Conservation (phyloP, 2,888 invertebrate species). For the Hypomecis punctinalis region DNA sequence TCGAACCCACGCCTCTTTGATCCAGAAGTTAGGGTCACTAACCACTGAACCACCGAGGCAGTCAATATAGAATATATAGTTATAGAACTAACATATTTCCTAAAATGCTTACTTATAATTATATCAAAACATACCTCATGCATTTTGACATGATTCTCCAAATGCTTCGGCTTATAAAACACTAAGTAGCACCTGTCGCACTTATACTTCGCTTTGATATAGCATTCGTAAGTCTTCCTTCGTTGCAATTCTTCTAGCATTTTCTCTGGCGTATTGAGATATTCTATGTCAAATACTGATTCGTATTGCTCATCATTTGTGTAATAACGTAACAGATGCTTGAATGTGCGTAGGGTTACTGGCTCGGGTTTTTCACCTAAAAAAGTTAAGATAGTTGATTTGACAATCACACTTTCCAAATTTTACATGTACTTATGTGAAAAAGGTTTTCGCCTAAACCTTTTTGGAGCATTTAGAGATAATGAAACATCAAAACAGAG, state of each 20-base stretch:
- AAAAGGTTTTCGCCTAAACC: too few species aligned
- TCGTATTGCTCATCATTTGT: slow-evolving; percentile 9
- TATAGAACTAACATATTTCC: too few species aligned
- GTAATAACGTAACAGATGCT: slow-evolving; percentile 1
- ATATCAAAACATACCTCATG: neutral
- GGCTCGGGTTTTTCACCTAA: slow-evolving; percentile 13
- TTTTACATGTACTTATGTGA: too few species aligned
- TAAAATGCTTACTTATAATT: too few species aligned
- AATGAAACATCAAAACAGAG: too few species aligned
- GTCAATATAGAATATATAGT: too few species aligned
- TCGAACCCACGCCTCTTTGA: too few species aligned
- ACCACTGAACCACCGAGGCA: too few species aligned
- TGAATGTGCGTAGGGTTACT: slow-evolving; percentile 9
- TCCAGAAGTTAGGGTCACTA: too few species aligned
- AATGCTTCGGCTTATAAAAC: slow-evolving; percentile 17
- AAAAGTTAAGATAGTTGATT: neutral
- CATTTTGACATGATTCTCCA: slow-evolving; percentile 12
- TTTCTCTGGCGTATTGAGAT: slow-evolving; percentile 8
- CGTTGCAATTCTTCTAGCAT: slow-evolving; percentile 10
- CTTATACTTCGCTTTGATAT: slow-evolving; percentile 5
- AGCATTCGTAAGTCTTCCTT: slow-evolving; percentile 12
- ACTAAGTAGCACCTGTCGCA: slow-evolving; percentile 7
- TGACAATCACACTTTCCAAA: too few species aligned
- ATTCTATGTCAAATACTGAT: slow-evolving; percentile 16
- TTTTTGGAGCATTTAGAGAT: too few species aligned